Evolutionary conservation across 2,113 vertebrate species (phyloP).

Genomic region (Alligator sinensis): DNA sequence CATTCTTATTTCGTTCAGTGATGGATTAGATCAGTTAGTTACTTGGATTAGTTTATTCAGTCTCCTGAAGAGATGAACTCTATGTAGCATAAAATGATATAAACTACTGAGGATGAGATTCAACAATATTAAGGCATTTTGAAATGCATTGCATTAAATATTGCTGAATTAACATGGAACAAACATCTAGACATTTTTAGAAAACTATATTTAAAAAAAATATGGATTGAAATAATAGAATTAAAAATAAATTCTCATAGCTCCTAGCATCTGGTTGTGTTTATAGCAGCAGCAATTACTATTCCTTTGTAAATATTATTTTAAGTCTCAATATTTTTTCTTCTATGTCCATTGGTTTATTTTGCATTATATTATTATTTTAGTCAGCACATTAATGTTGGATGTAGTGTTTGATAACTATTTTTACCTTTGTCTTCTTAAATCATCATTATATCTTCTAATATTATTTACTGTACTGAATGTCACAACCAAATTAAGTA

Average conservation of each 20-base stretch:
- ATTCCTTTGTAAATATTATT: neutral
- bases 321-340: neutral
- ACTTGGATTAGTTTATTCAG: neutral
- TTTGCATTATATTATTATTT: neutral
- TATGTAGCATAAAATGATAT: rapidly evolving
- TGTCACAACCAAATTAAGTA: too few species aligned
- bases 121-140: neutral
- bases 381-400: neutral
- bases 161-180: neutral
- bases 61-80: neutral
- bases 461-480: neutral
- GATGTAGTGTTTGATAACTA: neutral
- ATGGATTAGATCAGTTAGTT: neutral
- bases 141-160: neutral
- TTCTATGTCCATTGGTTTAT: neutral
- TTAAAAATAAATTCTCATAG: neutral
- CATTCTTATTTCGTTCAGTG: neutral
- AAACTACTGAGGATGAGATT: neutral
- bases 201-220: neutral
- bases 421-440: neutral
- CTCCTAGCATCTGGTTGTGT: neutral
- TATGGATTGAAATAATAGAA: neutral
- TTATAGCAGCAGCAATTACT: neutral
- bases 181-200: neutral
- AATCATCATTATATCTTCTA: neutral